phyloP scores from a whole-genome alignment of 1,140 invertebrate genomes.

The Drosophila chauvacae region DNA sequence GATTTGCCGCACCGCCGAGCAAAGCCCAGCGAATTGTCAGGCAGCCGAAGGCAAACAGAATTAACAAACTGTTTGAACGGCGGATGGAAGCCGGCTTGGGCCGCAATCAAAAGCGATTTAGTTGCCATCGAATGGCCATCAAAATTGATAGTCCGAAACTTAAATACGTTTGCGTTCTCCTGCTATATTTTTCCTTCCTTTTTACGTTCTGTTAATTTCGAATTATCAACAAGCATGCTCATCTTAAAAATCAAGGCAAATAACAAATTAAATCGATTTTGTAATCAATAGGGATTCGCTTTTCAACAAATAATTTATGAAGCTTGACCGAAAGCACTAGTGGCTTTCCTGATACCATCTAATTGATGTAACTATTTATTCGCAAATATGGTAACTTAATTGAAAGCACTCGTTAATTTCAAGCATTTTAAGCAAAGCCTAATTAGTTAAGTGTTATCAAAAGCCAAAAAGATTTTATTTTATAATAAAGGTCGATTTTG shows the following conservation, averaged over 20 bases:
- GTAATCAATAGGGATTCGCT: neutral
- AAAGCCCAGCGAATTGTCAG: slow-evolving; percentile 31
- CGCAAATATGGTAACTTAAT: neutral
- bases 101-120: slow-evolving; percentile 49
- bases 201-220: neutral
- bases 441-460: neutral
- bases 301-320: neutral
- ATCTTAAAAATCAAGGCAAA: too few species aligned
- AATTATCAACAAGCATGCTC: neutral
- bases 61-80: slow-evolving; percentile 46
- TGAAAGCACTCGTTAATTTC: neutral
- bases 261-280: neutral
- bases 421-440: neutral
- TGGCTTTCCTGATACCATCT: neutral
- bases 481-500: neutral
- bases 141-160: slow-evolving; percentile 10
- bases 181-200: neutral
- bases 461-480: neutral
- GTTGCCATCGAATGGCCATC: slow-evolving; percentile 15
- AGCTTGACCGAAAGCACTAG: neutral
- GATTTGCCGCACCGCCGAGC: slow-evolving; percentile 28
- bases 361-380: neutral
- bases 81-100: slow-evolving; percentile 37
- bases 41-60: slow-evolving; percentile 48
- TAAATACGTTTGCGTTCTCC: neutral